Evolutionary conservation across 2,888 invertebrate genomes (phyloP), one percentile per base, ranked within the genome.

Genomic region (Mystacides longicornis): DNA sequence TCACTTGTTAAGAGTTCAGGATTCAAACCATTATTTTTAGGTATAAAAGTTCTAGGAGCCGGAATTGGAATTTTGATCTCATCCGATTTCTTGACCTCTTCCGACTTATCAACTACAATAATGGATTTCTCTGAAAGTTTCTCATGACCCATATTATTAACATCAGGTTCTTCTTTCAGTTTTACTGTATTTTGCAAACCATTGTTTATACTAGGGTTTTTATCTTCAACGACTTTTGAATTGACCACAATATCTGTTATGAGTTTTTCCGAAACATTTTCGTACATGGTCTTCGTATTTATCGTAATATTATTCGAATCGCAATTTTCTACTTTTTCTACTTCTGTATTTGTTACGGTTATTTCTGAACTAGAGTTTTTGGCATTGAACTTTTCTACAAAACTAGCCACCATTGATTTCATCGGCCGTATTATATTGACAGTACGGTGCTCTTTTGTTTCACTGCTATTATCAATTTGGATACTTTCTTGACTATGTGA

Each of bases 381-480:
- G 11, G 53, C 9, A 48, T 22, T 53, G 5, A 42, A 37, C 23
- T 54, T 54, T 49, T 54, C 54, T 11, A 54, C 22, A 49, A 49
- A 49, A 37, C 49, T 54, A 19, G 54, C 54, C 22, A 54, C 48
- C 43, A 43, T 54, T 18, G 43, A 49, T 23, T 54, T 54, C 21
- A 42, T 45, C 7, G 45, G 7, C 20, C 3, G 45, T 20, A 3
- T 49, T 16, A 33, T 42, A 4, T 49, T 49, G 14, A 20, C 27
- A 23, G 23, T 23, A 47, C 11, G 16, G n/a, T 33, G 2, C 23
- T n/a, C 31, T 16, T 11, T 48, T 11, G 18, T 5, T 23, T 48
- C 53, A 22, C 11, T 23, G 5, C 9, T 9, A 14, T 48, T 2
- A 5, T 3, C 18, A 23, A 2, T 23, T 2, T 23, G 18, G 9